Base-by-base conservation (phyloP, 2,797 vertebrate species). In the Acestrorhynchus altus region DNA sequence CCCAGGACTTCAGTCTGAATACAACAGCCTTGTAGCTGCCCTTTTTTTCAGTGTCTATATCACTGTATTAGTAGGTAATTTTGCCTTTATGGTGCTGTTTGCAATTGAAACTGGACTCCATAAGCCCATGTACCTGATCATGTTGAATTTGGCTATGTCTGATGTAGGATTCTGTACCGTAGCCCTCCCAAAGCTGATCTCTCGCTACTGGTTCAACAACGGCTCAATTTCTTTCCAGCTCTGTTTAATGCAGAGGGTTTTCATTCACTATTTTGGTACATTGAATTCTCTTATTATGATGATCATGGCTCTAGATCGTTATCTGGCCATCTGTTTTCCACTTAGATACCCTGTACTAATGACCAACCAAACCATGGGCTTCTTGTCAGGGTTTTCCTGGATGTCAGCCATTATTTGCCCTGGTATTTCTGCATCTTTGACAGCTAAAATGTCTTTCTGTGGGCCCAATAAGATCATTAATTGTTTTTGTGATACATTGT, bases 51-150 rank as follows among this genome's bases (percentile, higher is more conserved):
- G 90, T 6, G 74, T 87, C 28, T 91, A 90, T 52, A 22, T 74
- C 6, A 83, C 47, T 64, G 87, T 87, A 0, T 35, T 91, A 22
- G 75, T 71, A 9, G 90, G 84, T 26, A 93, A 92, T 63, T 60
- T 83, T 31, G 28, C 89, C 15, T 73, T 92, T 22, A 78, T 92
- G 11, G 28, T 85, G 0, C 28, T 90, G 59, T 91, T 93, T 80
- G 24, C 31, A 18, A 46, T 83, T 20, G 87, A 92, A 63, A 74
- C 60, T 12, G 87, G 81, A 46, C 88, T 93, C 47, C 90, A 91
- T 11, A 90, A 90, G 20, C 92, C 92, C 42, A 92, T 93, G 92
- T 92, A 90, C 75, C 91, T 92, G 59, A 85, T 91, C 67, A 87
- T 93, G 44, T 76, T 88, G 24, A 89, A 89, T 75, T 83, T 93